phyloP scores from a whole-genome alignment of 1,140 invertebrate genomes.

The Acromyrmex echinatior region DNA sequence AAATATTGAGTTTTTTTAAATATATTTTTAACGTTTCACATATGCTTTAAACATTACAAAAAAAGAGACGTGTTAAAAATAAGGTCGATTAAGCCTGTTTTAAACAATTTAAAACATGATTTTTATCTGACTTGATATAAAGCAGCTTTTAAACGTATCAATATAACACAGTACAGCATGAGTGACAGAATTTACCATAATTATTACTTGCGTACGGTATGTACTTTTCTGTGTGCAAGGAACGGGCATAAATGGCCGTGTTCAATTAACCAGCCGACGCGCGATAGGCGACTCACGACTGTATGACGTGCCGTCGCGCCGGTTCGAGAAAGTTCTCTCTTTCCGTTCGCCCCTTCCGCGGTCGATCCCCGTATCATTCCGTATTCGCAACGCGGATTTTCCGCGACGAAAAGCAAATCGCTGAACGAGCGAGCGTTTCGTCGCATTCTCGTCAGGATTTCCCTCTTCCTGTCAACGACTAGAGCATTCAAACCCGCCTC shows the following conservation, averaged over 20 bases:
- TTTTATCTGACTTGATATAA: no score
- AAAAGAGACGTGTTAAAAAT: no score
- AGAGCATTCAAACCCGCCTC: not conserved
- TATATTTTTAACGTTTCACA: no score
- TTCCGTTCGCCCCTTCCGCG: not conserved
- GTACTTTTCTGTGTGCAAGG: no score
- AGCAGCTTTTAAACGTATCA: no score
- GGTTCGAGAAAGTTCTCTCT: slow-evolving; percentile 70
- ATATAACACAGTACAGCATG: no score
- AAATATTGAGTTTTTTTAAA: no score
- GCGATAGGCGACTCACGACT: not conserved
- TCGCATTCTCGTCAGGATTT: slow-evolving; percentile 13
- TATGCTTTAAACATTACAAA: no score
- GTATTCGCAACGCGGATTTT: slow-evolving; percentile 18
- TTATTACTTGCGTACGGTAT: no score
- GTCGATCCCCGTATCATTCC: not conserved
- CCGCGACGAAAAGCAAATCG: slow-evolving; percentile 22
- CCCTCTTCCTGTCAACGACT: slow-evolving; percentile 4
- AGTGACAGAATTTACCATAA: no score
- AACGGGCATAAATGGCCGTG: not conserved
- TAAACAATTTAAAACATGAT: no score
- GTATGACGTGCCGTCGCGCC: slow-evolving; percentile 1
- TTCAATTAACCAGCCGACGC: not conserved
- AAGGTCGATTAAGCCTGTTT: no score
- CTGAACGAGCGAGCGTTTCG: not conserved